Evolutionary conservation across 2,888 invertebrate genomes (phyloP).

Genomic region (Bimastos eiseni): DNA sequence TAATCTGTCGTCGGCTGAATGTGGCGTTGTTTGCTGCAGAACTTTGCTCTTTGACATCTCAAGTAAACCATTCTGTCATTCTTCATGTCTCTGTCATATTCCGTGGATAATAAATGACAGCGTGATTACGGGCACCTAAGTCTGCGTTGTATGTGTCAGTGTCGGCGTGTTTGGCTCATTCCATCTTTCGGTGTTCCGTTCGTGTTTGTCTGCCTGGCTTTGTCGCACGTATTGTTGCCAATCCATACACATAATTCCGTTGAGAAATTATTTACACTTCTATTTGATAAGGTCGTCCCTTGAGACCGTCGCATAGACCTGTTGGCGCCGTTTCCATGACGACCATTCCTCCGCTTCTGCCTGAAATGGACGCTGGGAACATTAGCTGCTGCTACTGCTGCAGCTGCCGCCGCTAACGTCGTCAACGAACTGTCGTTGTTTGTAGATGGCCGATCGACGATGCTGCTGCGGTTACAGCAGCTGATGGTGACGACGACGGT

Average conservation of each 20-base stretch:
- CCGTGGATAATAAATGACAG: not conserved
- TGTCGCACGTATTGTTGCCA: not conserved
- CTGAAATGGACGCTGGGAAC: not conserved
- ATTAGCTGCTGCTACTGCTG: not conserved
- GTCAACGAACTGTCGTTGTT: not conserved
- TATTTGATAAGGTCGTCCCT: not conserved
- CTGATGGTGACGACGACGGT: not conserved
- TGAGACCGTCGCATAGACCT: not conserved
- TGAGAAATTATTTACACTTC: slow-evolving; percentile 13
- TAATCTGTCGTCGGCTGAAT: too few relatives aligned
- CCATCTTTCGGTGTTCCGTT: not conserved
- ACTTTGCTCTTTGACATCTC: not conserved
- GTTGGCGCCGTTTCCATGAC: not conserved
- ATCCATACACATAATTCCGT: slow-evolving; percentile 4
- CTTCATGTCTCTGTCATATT: not conserved
- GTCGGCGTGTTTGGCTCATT: too few relatives aligned
- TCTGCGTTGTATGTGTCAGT: not conserved
- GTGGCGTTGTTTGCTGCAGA: not conserved
- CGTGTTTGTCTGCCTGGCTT: not conserved
- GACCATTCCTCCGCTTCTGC: not conserved
- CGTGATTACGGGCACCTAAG: too few relatives aligned
- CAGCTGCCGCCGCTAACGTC: not conserved
- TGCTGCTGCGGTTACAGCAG: not conserved
- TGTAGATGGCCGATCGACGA: not conserved
- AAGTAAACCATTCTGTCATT: not conserved